Base-by-base conservation (phyloP, 2,113 vertebrate genomes). In the Aphyosemion australe region DNA sequence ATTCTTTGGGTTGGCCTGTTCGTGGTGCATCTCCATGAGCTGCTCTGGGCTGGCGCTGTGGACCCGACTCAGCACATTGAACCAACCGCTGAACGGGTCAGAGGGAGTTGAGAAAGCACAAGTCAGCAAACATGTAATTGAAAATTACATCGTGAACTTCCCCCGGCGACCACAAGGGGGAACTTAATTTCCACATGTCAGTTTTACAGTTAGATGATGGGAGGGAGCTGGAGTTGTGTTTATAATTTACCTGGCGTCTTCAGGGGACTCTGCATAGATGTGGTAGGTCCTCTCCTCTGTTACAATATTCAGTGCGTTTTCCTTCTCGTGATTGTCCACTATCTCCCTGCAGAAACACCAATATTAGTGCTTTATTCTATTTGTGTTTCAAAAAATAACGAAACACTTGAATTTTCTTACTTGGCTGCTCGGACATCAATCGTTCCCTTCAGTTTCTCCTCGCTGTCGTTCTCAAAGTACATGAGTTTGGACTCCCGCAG, bases 1-100 rank as follows among this genome's bases (percentile, higher is more conserved):
- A 75, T 97, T 97, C 91, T 97, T 97, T 56, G 96, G 96, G 82
- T 97, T 97, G 84, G 95, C 96, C 83, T 96, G 95, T 78, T 97
- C 96, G 46, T 96, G 94, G 65, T 95, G 94, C 94, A 97, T 97
- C 88, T 96, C 95, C 89, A 93, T 87, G 84, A 96, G 93, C 88
- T 97, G 94, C 84, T 96, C 95, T 0, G 90, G 92, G 45, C 93
- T 94, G 73, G 94, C 95, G 0, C 90, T 94, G 86, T 95, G 94
- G 61, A 96, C 95, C 61, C 94, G 92, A 87, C 94, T 96, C 90
- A 97, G 90, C 79, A 95, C 93, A 19, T 93, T 96, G 86, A 97
- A 97, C 96, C 96, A 97, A 74, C 93, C 95, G 0, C 96, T 97
- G 83, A 57, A 78, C 11, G 65, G 83, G 75, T 85, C 75, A 86